Percentiles rank a stretch among this genome's conserved stretches.
Conservation (phyloP, 2,113 vertebrate species). For the Suncus etruscus region DNA sequence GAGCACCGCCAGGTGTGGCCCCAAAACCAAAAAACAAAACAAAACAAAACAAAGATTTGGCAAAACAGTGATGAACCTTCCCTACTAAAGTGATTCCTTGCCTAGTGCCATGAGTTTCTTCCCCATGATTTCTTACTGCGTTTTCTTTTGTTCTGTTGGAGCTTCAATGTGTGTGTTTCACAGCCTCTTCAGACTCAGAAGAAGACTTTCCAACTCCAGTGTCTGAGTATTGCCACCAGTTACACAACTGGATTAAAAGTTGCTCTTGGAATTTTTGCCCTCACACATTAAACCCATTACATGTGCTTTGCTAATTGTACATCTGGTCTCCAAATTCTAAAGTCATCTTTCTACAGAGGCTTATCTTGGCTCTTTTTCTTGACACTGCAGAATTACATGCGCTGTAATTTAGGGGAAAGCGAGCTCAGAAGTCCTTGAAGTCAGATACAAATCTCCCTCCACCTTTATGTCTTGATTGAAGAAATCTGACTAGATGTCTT, state of each 20-base stretch:
- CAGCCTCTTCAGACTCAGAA: background rate
- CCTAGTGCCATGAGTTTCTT: background rate
- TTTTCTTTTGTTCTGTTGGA: conserved; percentile 2
- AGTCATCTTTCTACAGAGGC: background rate
- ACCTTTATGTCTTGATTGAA: no score
- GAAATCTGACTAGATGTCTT: no score
- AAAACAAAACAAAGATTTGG: no score
- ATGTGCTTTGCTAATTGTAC: background rate
- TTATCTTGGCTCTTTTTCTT: fast-evolving
- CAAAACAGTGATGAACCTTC: background rate
- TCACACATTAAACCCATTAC: conserved; percentile 20
- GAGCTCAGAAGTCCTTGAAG: background rate
- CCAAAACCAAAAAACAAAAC: no score
- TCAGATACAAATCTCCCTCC: background rate
- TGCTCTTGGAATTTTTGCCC: conserved; percentile 25
- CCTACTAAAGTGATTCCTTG: background rate
- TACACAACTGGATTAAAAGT: background rate
- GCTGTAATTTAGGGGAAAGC: background rate
- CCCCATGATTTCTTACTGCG: background rate
- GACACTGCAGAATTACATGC: background rate
- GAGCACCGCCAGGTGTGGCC: no score
- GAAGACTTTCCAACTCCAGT: background rate
- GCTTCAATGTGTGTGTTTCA: background rate
- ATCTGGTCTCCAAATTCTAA: background rate
- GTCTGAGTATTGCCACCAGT: background rate